Evolutionary conservation across 2,797 vertebrate species (phyloP), one percentile per base, ranked within the genome.

Genomic region (Graptemys geographica): DNA sequence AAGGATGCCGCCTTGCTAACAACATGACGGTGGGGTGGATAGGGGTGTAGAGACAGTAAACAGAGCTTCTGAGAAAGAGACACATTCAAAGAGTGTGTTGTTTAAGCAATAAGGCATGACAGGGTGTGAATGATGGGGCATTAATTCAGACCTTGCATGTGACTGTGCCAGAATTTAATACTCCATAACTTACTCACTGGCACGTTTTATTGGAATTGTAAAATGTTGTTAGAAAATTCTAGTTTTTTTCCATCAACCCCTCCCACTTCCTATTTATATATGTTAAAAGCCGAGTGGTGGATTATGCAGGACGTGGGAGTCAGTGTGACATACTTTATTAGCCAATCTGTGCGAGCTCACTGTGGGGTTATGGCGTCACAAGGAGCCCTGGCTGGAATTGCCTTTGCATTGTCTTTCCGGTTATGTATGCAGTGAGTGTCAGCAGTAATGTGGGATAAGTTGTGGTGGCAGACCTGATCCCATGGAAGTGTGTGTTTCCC

Each of bases 171-270:
- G 90, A 93, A 96, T 97, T 97, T 96, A 97, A 96, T 79, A 95
- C 93, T 89, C 83, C 86, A 2, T 86, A 94, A 93, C 93, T 95
- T 96, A 92, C 86, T 90, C 92, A 49, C 65, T 88, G 2, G 0
- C 79, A 90, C 81, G 81, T 96, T 97, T 97, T 97, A 97, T 98
- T 94, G 51, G 84, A 94, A 90, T 95, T 79, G 95, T 97, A 97
- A 97, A 96, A 94, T 90, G 95, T 97, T 96, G 97, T 93, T 95
- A 87, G 81, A 90, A 84, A 94, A 74, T 59, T 31, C 87, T 84
- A 59, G 41, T 3, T n/a, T 53, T 52, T 94, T 81, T 21, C 37
- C 28, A 59, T n/a, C 12, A 69, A 4, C 19, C 44, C 12, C 21
- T n/a, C 59, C 57, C 74, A 11, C 44, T 83, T 41, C 21, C 87